phyloP scores from a whole-genome alignment of 2,888 invertebrate species.

The Synanthedon formicaeformis region DNA sequence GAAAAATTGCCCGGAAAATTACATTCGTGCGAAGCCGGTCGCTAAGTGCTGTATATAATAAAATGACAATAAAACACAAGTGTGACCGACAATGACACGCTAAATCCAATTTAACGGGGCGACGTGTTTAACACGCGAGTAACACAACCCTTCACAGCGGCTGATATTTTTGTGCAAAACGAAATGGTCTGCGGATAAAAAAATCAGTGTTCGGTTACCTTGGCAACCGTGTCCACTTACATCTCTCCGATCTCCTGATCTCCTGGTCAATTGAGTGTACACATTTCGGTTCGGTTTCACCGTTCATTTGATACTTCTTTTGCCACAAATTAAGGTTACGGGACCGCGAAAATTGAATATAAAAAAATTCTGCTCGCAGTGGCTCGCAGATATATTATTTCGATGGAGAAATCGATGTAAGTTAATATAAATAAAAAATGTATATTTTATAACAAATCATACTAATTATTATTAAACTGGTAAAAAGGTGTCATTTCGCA shows the following conservation, averaged over 20 bases:
- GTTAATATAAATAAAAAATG: no score
- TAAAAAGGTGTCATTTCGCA: neutral
- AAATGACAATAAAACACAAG: no score
- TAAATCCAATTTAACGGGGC: neutral
- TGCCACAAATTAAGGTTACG: no score
- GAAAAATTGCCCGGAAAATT: no score
- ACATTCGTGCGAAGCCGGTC: no score
- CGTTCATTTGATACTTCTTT: neutral
- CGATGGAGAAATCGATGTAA: no score
- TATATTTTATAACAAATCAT: no score
- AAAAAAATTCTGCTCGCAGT: no score
- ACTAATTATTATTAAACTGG: no score
- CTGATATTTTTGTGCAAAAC: slow-evolving; percentile 31
- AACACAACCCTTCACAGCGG: slow-evolving; percentile 29
- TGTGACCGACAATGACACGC: neutral
- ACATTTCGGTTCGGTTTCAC: slow-evolving; percentile 23
- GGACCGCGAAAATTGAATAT: no score
- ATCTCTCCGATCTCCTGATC: slow-evolving; percentile 35
- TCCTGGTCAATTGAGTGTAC: slow-evolving; percentile 60
- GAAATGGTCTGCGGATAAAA: slow-evolving; percentile 43
- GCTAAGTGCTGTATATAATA: no score
- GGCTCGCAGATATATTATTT: no score
- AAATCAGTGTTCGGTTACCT: slow-evolving; percentile 48
- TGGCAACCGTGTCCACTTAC: slow-evolving; percentile 43
- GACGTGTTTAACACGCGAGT: slow-evolving; percentile 25